Evolutionary conservation across 2,797 vertebrate genomes (phyloP), one percentile per base, ranked within the genome.

Genomic region (Macropodus opercularis): DNA sequence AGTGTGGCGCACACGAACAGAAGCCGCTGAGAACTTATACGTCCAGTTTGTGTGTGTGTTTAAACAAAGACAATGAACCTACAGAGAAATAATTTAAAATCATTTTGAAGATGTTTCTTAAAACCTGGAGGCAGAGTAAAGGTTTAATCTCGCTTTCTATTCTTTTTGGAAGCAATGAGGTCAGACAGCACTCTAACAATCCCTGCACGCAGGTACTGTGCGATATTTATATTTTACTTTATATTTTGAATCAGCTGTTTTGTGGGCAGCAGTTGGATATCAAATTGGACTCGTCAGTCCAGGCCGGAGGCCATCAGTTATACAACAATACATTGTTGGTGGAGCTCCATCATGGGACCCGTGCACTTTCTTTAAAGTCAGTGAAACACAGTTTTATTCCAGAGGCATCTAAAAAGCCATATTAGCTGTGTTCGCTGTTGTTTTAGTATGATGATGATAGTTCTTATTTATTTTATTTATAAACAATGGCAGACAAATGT

Each of bases 1-100:
- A 26, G 51, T 17, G 50, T 29, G 21, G 35, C 18, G 35, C 34
- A 55, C 50, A 4, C 65, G 74, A 54, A 49, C 17, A 31, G 41
- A 68, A 4, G n/a, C n/a, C n/a, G n/a, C n/a, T n/a, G n/a, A n/a
- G n/a, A 80, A 81, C 62, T 48, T 3, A n/a, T 27, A 52, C 56
- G 19, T 51, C 55, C 4, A 46, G 68, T 81, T 59, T 35, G 32
- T 14, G 13, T 14, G 5, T 14, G 5, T 35, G 32, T 35, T n/a
- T n/a, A n/a, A n/a, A n/a, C n/a, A n/a, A n/a, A n/a, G 8, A 64
- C 19, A 49, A 22, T 4, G 21, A 9, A 39, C 13, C 9, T n/a
- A 32, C n/a, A 52, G 21, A 34, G 12, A 32, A 6, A 21, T 22
- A 3, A 5, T 51, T n/a, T 17, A n/a, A 35, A 21, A 27, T 50